phyloP scores from a whole-genome alignment of 2,888 invertebrate species.

The Nowickia ferox region DNA sequence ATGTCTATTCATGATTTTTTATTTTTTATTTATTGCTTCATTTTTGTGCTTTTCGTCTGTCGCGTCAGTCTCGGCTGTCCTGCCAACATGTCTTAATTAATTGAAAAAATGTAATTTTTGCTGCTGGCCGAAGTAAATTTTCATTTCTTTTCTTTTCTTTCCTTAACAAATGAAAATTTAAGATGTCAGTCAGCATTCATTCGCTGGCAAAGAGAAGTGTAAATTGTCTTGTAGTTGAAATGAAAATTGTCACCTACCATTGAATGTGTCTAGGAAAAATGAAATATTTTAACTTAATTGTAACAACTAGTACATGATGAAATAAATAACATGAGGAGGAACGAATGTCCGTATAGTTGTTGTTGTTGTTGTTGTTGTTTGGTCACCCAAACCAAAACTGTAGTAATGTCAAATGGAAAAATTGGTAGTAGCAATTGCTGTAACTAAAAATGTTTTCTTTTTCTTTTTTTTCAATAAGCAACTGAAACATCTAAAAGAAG shows the following conservation, averaged over 20 bases:
- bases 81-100: slow-evolving; percentile 68
- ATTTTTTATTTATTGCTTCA: slow-evolving; percentile 56
- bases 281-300: slow-evolving; percentile 72
- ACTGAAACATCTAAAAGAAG: slow-evolving; percentile 13
- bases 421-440: slow-evolving; percentile 60
- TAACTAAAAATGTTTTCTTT: slow-evolving; percentile 18
- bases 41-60: slow-evolving; percentile 51
- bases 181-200: slow-evolving; percentile 39
- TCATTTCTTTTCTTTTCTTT: not conserved
- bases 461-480: slow-evolving; percentile 14
- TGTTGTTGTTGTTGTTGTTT: slow-evolving; percentile 1
- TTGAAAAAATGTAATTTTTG: slow-evolving; percentile 62
- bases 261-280: slow-evolving; percentile 66
- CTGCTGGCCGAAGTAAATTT: slow-evolving; percentile 41
- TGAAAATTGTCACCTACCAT: slow-evolving; percentile 70
- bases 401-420: slow-evolving; percentile 50
- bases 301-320: slow-evolving; percentile 51
- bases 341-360: slow-evolving; percentile 17
- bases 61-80: slow-evolving; percentile 30
- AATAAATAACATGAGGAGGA: slow-evolving; percentile 42
- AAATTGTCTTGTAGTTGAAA: slow-evolving; percentile 69
- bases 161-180: slow-evolving; percentile 57
- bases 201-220: slow-evolving; percentile 50
- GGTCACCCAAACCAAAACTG: not conserved
- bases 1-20: slow-evolving; percentile 9